Conservation (phyloP, 2,797 vertebrate genomes). For the Hybognathus amarus region DNA sequence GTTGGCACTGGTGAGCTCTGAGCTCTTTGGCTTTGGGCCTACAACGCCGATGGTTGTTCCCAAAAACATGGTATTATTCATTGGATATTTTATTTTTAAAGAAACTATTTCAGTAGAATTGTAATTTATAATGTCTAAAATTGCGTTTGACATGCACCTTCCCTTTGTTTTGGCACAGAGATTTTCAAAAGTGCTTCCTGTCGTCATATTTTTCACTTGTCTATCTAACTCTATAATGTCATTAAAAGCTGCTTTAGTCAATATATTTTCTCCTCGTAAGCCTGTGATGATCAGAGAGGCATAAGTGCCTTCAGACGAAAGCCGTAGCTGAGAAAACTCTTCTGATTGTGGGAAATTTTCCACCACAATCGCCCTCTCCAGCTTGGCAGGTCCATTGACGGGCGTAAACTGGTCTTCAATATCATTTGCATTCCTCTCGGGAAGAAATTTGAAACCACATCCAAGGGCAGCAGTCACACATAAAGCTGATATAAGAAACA, state of each 20-base stretch:
- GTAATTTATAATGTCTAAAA: conserved; percentile 52
- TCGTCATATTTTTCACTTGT: rapidly evolving
- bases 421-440: conserved; percentile 53
- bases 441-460: conserved; percentile 65
- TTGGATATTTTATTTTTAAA: conserved; percentile 23
- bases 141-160: conserved; percentile 59
- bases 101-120: background rate
- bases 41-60: conserved; percentile 56
- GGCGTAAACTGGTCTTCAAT: conserved; percentile 77
- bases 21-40: background rate
- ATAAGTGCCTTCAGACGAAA: conserved; percentile 37
- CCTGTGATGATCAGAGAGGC: conserved; percentile 19
- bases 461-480: conserved; percentile 66
- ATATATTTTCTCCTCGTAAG: conserved; percentile 16
- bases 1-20: conserved; percentile 27
- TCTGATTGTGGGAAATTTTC: conserved; percentile 59
- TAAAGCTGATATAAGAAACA: conserved; percentile 57
- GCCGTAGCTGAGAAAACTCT: conserved; percentile 71
- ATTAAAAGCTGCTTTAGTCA: conserved; percentile 29
- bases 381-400: conserved; percentile 68
- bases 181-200: conserved; percentile 30
- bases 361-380: conserved; percentile 66
- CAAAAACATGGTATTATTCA: conserved; percentile 14
- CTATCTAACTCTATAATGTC: conserved; percentile 64
- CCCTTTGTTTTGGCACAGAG: conserved; percentile 61